These are phyloP conservation scores for Salpingus planirostris DNA, from an alignment of 2,888 invertebrate species.

Conservation along the genomic window DNA sequence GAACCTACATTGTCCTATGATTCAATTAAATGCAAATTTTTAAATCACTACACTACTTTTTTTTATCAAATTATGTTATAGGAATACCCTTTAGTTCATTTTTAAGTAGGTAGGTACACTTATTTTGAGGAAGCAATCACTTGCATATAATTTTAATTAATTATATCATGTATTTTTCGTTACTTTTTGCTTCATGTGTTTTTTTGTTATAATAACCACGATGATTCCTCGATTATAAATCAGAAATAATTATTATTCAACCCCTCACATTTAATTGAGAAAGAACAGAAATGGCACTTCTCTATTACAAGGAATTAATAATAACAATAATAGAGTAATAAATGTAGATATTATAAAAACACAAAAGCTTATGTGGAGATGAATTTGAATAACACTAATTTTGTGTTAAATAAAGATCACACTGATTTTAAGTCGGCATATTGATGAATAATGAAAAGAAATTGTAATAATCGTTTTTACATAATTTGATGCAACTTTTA, in stretches of 20 bases:
- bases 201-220: slow-evolving; percentile 6
- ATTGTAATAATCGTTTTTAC: too few relatives aligned
- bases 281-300: too few relatives aligned
- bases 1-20: slow-evolving; percentile 30
- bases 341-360: too few relatives aligned
- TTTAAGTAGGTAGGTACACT: slow-evolving; percentile 17
- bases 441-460: too few relatives aligned
- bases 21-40: slow-evolving; percentile 31
- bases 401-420: not conserved
- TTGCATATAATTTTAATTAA: slow-evolving; percentile 7
- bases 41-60: slow-evolving; percentile 16
- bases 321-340: too few relatives aligned
- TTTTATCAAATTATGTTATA: slow-evolving; percentile 24
- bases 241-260: too few relatives aligned
- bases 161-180: slow-evolving; percentile 9
- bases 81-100: slow-evolving; percentile 19
- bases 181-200: slow-evolving; percentile 4
- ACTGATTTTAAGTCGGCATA: not conserved
- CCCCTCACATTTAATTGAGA: too few relatives aligned
- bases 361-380: too few relatives aligned
- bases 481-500: too few relatives aligned
- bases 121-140: slow-evolving; percentile 20
- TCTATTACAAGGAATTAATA: too few relatives aligned
- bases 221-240: too few relatives aligned
- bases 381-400: slow-evolving; percentile 1